A percentile compares a stretch with the other conserved stretches of the same genome.
phyloP scores from a whole-genome alignment of 1,140 invertebrate species.

The Bombus sibiricus region DNA sequence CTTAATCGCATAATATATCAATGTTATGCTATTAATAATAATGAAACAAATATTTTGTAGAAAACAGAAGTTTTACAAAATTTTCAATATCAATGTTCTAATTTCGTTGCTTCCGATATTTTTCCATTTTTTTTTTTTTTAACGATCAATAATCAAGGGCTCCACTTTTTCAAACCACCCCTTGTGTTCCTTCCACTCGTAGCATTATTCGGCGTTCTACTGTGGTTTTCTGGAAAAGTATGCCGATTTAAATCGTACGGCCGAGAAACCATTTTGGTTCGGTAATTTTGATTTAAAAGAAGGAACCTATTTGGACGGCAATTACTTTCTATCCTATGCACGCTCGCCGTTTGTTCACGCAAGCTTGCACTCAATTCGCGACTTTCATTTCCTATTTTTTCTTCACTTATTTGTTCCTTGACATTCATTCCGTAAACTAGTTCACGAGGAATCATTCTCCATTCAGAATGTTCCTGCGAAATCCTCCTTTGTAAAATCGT shows the following conservation, averaged over 20 bases:
- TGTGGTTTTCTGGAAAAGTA: not conserved
- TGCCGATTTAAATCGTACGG: not conserved
- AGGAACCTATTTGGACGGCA: conserved; percentile 75
- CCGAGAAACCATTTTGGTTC: conserved; percentile 6
- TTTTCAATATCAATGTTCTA: not conserved
- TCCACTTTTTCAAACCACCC: no score
- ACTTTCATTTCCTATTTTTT: not conserved
- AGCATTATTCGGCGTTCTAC: conserved; percentile 37
- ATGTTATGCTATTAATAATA: not conserved
- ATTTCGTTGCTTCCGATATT: not conserved
- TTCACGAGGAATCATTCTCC: not conserved
- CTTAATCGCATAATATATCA: not conserved
- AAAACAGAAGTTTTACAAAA: not conserved
- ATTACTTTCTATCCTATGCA: conserved; percentile 69
- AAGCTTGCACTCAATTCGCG: not conserved
- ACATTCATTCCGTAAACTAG: not conserved
- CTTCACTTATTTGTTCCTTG: no score
- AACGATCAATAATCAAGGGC: not conserved
- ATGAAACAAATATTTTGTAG: not conserved
- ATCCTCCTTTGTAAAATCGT: not conserved
- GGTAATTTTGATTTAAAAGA: conserved; percentile 59
- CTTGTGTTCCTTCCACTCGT: not conserved
- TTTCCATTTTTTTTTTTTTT: no score
- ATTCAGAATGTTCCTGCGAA: not conserved
- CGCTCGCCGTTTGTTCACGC: not conserved